These are phyloP conservation scores for Tricholaema leucomelas DNA, from an alignment of 2,113 vertebrate genomes.

Conservation along the genomic window DNA sequence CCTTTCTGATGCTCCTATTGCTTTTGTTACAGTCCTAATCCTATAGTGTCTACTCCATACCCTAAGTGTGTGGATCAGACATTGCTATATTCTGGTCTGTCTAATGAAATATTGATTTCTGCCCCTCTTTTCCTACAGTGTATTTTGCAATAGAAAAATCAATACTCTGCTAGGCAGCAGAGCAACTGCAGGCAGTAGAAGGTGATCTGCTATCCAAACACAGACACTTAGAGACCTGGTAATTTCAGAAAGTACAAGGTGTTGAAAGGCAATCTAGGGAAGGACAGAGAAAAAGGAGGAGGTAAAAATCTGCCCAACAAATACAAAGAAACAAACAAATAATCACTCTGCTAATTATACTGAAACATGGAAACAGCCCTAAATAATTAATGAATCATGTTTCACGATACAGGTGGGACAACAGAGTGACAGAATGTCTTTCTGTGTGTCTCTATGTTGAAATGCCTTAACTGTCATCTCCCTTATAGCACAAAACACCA, in stretches of 20 bases:
- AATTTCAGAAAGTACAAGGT: slow-evolving; percentile 16
- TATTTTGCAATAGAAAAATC: slow-evolving; percentile 27
- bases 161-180: slow-evolving; percentile 22
- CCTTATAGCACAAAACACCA: background rate
- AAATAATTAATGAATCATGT: background rate
- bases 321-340: background rate
- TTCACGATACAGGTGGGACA: background rate
- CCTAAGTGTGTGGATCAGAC: background rate
- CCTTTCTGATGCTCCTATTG: background rate
- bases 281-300: background rate
- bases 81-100: background rate
- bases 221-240: background rate
- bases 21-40: background rate
- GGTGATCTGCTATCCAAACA: slow-evolving; percentile 24
- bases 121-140: background rate
- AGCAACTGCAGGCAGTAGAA: slow-evolving; percentile 38
- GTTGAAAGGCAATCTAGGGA: slow-evolving; percentile 24
- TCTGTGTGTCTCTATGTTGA: background rate
- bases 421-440: background rate
- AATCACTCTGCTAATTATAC: background rate
- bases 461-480: background rate
- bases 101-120: slow-evolving; percentile 71
- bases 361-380: background rate
- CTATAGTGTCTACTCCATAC: background rate
- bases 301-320: background rate